Evolutionary conservation across 2,113 vertebrate genomes (phyloP), one percentile per base, ranked within the genome.

Genomic region (Antennarius striatus): DNA sequence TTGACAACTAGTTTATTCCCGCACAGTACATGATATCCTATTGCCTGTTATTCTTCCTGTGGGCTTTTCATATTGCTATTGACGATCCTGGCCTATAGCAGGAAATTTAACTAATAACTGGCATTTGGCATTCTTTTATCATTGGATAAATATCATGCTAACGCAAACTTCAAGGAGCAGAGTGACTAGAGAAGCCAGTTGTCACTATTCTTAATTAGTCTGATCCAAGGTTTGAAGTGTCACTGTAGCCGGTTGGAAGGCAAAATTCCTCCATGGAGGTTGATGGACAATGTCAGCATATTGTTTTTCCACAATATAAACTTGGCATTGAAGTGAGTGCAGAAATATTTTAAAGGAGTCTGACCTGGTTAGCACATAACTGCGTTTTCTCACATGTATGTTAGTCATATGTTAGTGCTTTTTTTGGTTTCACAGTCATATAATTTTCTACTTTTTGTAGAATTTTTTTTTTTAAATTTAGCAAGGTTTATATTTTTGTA

Each of bases 81-180:
- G 83, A 89, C 73, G 73, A 53, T 45, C 69, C 73, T 58, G 70
- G 85, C 76, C 81, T 69, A 45, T 69, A 72, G 86, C 71, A 86
- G 77, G 83, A 73, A 80, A 82, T 75, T 90, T 89, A 89, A 82
- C 86, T 71, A 87, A 82, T 89, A 82, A 77, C 86, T 85, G 87
- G 79, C 76, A 81, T 85, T 86, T 90, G 86, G 82, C 83, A 81
- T 67, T 75, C 69, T 82, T 88, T 91, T 85, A 87, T 81, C 87
- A 91, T 91, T 88, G 91, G 87, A 86, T 88, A 86, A 49, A 78
- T 84, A 85, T 89, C 86, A 87, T 68, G 76, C 78, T 85, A 88
- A 86, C 65, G 66, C 78, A 90, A 75, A 86, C 88, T 87, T 86
- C 68, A 83, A 82, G 79, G 80, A 81, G 80, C 81, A 86, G 81